phyloP scores from a whole-genome alignment of 2,888 invertebrate genomes.

The Conus canariensis region DNA sequence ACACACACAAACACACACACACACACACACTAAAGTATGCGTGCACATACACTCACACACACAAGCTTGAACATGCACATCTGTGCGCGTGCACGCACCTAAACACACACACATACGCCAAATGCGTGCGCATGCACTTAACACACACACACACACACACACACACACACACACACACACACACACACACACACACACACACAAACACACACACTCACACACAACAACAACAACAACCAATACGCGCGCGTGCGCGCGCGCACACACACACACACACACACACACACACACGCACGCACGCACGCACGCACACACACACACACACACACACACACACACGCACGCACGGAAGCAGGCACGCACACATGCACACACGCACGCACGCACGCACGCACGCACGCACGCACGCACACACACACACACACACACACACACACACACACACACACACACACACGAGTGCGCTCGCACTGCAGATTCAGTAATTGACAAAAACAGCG shows the following conservation, averaged over 20 bases:
- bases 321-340: neutral
- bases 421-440: neutral
- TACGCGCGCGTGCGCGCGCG: too few species aligned
- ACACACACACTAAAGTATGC: too few species aligned
- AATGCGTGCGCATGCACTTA: too few species aligned
- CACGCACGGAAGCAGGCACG: neutral
- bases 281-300: neutral
- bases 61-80: neutral
- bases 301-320: neutral
- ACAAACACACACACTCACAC: neutral
- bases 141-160: too few species aligned
- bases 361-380: neutral
- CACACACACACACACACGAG: too few species aligned
- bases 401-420: too few species aligned
- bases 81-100: neutral
- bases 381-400: neutral
- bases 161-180: constrained; percentile 18
- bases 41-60: too few species aligned
- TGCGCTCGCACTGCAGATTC: too few species aligned
- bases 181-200: constrained; percentile 14
- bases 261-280: too few species aligned
- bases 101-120: neutral
- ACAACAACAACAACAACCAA: too few species aligned
- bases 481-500: too few species aligned
- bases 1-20: too few species aligned